These are phyloP conservation scores for Achlya flavicornis DNA, from an alignment of 2,888 invertebrate genomes.

Conservation along the genomic window DNA sequence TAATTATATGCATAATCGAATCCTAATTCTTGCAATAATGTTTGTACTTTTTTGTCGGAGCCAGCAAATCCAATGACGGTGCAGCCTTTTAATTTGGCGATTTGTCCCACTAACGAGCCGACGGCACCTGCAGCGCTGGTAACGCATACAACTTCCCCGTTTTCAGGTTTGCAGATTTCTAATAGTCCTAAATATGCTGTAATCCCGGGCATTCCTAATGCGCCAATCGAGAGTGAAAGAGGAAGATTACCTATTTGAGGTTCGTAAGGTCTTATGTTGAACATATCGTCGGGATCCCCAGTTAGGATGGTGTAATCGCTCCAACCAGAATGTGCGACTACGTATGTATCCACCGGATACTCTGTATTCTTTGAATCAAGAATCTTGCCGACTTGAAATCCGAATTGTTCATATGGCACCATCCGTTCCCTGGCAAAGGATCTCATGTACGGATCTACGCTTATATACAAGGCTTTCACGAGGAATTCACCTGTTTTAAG, in stretches of 20 bases:
- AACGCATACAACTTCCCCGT: slow-evolving; percentile 86
- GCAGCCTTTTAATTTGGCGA: slow-evolving; percentile 77
- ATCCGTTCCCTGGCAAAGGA: slow-evolving; percentile 51
- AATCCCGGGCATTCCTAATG: slow-evolving; percentile 85
- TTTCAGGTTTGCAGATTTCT: slow-evolving; percentile 85
- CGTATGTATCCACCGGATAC: slow-evolving; percentile 82
- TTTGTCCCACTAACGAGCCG: slow-evolving; percentile 87
- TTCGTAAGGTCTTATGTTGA: slow-evolving; percentile 46
- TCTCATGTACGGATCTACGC: slow-evolving; percentile 87
- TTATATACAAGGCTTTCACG: slow-evolving; percentile 84
- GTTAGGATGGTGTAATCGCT: slow-evolving; percentile 70
- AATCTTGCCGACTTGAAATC: slow-evolving; percentile 74
- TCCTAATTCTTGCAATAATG: slow-evolving; percentile 83
- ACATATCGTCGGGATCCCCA: slow-evolving; percentile 41
- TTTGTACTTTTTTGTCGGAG: slow-evolving; percentile 85
- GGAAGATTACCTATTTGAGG: slow-evolving; percentile 79
- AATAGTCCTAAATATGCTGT: slow-evolving; percentile 55
- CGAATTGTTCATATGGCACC: slow-evolving; percentile 52
- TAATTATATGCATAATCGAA: slow-evolving; percentile 88
- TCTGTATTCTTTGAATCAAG: slow-evolving; percentile 84
- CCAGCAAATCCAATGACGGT: slow-evolving; percentile 82
- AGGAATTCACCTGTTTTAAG: slow-evolving; percentile 79
- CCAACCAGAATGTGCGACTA: slow-evolving; percentile 87
- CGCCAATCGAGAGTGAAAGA: slow-evolving; percentile 82
- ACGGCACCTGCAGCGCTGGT: slow-evolving; percentile 88